These are phyloP conservation scores for Abramis brama DNA, from an alignment of 2,113 vertebrate genomes.

Conservation along the genomic window DNA sequence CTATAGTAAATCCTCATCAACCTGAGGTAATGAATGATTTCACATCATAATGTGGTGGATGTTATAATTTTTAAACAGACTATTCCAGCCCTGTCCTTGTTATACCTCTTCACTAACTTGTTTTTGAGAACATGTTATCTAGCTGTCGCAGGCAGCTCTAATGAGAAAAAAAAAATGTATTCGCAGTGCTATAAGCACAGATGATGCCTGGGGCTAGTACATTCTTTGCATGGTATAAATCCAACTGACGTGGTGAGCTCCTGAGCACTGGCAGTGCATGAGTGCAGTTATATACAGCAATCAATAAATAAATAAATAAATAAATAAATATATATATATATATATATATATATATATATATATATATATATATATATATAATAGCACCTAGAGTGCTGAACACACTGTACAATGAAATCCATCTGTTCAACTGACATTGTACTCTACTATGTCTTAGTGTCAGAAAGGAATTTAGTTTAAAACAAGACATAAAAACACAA, in stretches of 20 bases:
- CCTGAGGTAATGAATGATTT: slow-evolving; percentile 24
- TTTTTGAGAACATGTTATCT: slow-evolving; percentile 31
- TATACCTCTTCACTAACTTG: slow-evolving; percentile 26
- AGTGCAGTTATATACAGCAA: slow-evolving; percentile 22
- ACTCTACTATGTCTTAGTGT: not conserved
- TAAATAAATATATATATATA: no score
- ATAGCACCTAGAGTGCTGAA: not conserved
- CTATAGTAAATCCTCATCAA: not conserved
- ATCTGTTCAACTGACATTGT: not conserved
- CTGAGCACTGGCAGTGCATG: not conserved
- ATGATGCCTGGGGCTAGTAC: slow-evolving; percentile 45
- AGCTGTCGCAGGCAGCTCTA: slow-evolving; percentile 29
- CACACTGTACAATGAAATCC: not conserved
- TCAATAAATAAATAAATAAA: no score
- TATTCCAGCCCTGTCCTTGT: not conserved
- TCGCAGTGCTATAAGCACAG: slow-evolving; percentile 15
- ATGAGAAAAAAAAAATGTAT: slow-evolving; percentile 43
- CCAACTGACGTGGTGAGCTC: not conserved
- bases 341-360: not conserved
- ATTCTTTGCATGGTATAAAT: slow-evolving; percentile 52
- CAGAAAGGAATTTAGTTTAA: not conserved
- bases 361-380: not conserved
- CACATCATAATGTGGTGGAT: slow-evolving; percentile 17
- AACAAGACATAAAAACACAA: not conserved
- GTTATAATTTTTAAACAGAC: not conserved